Evolutionary conservation across 1,140 invertebrate species (phyloP), one percentile per base, ranked within the genome.

Genomic region (Pogonognathellus flavescens): DNA sequence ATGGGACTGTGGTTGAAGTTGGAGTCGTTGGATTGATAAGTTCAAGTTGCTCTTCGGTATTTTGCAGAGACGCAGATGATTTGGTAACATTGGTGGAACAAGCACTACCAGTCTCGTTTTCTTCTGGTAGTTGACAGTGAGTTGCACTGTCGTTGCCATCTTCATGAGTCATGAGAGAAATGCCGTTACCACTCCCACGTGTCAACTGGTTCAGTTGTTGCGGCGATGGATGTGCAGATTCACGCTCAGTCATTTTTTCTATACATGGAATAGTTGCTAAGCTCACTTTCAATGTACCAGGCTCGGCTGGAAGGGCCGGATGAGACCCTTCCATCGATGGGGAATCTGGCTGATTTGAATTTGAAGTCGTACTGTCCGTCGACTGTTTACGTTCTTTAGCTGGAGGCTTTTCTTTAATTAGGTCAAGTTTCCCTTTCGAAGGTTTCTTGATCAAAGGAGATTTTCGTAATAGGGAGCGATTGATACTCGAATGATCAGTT

Each of bases 211-310:
- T 89, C 16, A 91, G 80, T 62, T 90, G 89, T 13, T 89, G 88
- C 8, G 88, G 89, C 8, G 89, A 91, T 1, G 95, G 95, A 92
- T 97, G 96, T 0, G 96, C 96, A 0, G 95, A 95, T 91, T 97
- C 96, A 86, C 95, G 94, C 90, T 98, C 97, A 18, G 98, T 99
- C 96, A 99, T 99, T 88, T 97, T 96, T 80, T 95, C 95, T 87
- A 98, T 95, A 60, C 94, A 95, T 1, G 87, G 87, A 22, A 89
- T 89, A 18, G 87, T 88, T 9, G 89, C 89, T 25, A 88, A 81
- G 50, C 82, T 86, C 20, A 87, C 87, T 86, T 89, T 88, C 6
- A 89, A 49, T 20, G 87, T 88, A 16, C 87, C 96, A 25, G 96
- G 96, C 91, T 97, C 95, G 0, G 97, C 97, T 0, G 97, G 97